A percentile compares a stretch with the other conserved stretches of the same genome.
Evolutionary conservation across 1,140 invertebrate genomes (phyloP).

Genomic region (Drosophila azteca): DNA sequence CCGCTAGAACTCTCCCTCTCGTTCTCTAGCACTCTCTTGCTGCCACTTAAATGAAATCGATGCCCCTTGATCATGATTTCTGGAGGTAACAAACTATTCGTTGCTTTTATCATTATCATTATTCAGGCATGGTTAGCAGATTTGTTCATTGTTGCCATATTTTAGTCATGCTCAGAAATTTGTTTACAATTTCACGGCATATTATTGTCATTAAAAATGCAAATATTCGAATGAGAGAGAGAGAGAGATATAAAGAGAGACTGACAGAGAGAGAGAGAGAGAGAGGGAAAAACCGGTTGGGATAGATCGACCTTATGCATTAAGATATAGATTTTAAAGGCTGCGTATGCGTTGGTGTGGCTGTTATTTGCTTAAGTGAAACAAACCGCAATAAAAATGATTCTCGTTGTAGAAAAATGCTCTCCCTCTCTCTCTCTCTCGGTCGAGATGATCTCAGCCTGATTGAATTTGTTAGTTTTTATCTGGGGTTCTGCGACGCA

Average conservation of each 20-base stretch:
- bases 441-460: slow-evolving; percentile 5
- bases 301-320: slow-evolving; percentile 67
- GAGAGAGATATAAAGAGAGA: too few relatives aligned
- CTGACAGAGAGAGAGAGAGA: slow-evolving; percentile 28
- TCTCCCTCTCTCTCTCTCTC: not conserved
- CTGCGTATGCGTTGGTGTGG: slow-evolving; percentile 73
- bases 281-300: slow-evolving; percentile 55
- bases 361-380: slow-evolving; percentile 50
- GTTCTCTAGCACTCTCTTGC: not conserved
- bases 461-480: slow-evolving; percentile 32
- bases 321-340: slow-evolving; percentile 61
- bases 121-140: slow-evolving; percentile 43
- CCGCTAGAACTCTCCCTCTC: not conserved
- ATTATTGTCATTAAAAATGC: slow-evolving; percentile 76
- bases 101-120: slow-evolving; percentile 28
- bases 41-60: slow-evolving; percentile 33
- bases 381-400: slow-evolving; percentile 56
- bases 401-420: slow-evolving; percentile 59
- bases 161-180: slow-evolving; percentile 47
- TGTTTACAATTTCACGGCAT: slow-evolving; percentile 78
- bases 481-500: slow-evolving; percentile 50
- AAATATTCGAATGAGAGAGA: slow-evolving; percentile 55
- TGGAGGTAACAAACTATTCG: slow-evolving; percentile 15
- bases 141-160: slow-evolving; percentile 42
- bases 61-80: slow-evolving; percentile 48